A percentile compares a stretch with the other conserved stretches of the same genome.
These are phyloP conservation scores for Nesoenas mayeri DNA, from an alignment of 2,113 vertebrate genomes.

Conservation along the genomic window DNA sequence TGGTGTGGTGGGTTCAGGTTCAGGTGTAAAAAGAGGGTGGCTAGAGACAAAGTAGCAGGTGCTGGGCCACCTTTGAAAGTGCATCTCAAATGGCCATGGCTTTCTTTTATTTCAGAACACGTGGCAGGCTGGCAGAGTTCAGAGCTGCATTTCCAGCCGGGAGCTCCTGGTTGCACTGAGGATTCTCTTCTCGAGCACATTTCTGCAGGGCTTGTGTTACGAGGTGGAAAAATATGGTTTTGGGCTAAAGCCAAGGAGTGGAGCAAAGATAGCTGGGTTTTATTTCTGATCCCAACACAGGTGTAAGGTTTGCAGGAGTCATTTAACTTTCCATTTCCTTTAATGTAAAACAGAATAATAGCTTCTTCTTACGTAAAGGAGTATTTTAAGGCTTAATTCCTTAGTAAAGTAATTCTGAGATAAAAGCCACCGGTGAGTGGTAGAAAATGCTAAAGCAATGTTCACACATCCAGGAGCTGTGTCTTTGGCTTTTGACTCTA, in stretches of 20 bases:
- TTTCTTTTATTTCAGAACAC: not conserved
- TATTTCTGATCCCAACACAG: not conserved
- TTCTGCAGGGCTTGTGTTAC: not conserved
- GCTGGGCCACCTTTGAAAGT: not conserved
- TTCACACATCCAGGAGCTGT: not conserved
- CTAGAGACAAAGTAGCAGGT: not conserved
- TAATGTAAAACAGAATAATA: not conserved
- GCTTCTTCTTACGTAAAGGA: not conserved
- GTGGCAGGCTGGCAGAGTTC: not conserved
- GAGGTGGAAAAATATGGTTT: not conserved
- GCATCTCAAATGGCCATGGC: not conserved
- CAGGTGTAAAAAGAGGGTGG: not conserved
- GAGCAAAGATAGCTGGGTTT: slow-evolving; percentile 3
- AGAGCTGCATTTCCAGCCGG: not conserved
- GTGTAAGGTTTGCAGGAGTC: not conserved
- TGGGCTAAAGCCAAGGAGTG: slow-evolving; percentile 10
- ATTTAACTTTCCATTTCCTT: not conserved
- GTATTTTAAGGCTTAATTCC: not conserved
- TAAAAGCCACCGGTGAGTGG: not conserved
- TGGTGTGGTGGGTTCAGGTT: not conserved
- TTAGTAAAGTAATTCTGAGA: not conserved
- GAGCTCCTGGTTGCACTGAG: not conserved
- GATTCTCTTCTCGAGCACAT: not conserved
- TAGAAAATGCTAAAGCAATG: not conserved
- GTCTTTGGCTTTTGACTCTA: not conserved